phyloP scores from a whole-genome alignment of 2,113 vertebrate species.

The Mesocricetus auratus region DNA sequence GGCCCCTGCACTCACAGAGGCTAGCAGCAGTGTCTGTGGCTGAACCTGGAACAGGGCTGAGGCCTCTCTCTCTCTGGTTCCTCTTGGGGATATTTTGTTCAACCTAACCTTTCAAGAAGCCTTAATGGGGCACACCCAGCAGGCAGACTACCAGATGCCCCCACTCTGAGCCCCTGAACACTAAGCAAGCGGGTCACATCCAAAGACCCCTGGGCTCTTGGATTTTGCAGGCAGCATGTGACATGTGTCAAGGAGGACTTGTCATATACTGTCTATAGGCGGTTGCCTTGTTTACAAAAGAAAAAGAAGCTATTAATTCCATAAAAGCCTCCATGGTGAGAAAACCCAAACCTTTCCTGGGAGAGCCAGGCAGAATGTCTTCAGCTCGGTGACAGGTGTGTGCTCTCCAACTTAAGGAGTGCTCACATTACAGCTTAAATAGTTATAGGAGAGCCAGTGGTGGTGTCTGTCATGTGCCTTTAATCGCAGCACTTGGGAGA shows the following conservation, averaged over 20 bases:
- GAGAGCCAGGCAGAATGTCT: not conserved
- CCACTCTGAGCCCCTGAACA: not conserved
- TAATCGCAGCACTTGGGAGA: not conserved
- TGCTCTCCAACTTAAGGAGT: conserved; percentile 60
- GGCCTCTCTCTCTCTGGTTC: not conserved
- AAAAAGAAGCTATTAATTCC: not conserved
- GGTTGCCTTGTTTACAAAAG: not conserved
- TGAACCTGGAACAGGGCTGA: not conserved
- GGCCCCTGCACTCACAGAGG: not conserved
- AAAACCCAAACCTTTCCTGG: conserved; percentile 17
- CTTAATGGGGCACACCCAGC: too few relatives aligned
- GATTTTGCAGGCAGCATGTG: not conserved
- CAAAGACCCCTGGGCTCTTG: not conserved
- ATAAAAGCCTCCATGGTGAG: not conserved
- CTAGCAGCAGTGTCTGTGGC: not conserved
- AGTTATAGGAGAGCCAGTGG: too few relatives aligned
- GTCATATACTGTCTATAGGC: not conserved
- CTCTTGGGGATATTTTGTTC: not conserved
- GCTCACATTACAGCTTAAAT: not conserved
- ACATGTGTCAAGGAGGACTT: not conserved
- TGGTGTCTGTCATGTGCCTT: not conserved
- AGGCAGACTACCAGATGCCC: not conserved
- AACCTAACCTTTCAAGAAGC: not conserved
- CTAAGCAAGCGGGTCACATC: not conserved
- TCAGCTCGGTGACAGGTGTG: conserved; percentile 62